Evolutionary conservation across 2,113 vertebrate genomes (phyloP), one percentile per base, ranked within the genome.

Genomic region (Camelus dromedarius): DNA sequence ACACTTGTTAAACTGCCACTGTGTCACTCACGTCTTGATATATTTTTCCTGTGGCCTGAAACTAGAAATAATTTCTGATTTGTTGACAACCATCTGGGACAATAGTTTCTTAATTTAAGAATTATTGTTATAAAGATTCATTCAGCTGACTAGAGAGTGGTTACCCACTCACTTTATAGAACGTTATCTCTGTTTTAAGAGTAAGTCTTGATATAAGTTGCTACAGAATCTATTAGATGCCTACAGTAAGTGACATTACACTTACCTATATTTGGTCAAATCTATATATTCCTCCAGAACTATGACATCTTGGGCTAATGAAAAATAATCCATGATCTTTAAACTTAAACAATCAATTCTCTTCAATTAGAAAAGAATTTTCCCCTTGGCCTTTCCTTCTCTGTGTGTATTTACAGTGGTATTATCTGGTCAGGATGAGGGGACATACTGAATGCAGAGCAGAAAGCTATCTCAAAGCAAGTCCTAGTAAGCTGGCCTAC

Each of bases 11-110:
- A 66, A 32, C 85, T 94, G 38, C 12, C 66, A 18, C 58, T 35
- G 7, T 69, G 52, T 82, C n/a, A 19, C 18, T 93, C 35, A 32
- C 64, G 42, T 67, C 54, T 95, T 87, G 52, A 67, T 5, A 38
- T 24, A 10, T 56, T 70, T 90, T 75, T 77, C 60, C 54, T 79
- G 18, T 84, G n/a, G 69, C 73, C 26, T 72, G 32, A 72, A 95
- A 92, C 28, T 87, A 69, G 58, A 89, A 75, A 60, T 82, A 54
- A 89, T 72, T 92, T 96, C 80, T 89, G 5, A 86, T 80, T 92
- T 90, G 30, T 46, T 22, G 62, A 70, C 3, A 19, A 26, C 67
- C 85, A 30, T 81, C 35, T 66, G 48, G 15, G 12, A 79, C 42
- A 50, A 62, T 16, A 58, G 5, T 75, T n/a, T 80, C 35, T 56